These are phyloP conservation scores for Punctoribates punctum DNA, from an alignment of 2,888 invertebrate species.

Conservation along the genomic window DNA sequence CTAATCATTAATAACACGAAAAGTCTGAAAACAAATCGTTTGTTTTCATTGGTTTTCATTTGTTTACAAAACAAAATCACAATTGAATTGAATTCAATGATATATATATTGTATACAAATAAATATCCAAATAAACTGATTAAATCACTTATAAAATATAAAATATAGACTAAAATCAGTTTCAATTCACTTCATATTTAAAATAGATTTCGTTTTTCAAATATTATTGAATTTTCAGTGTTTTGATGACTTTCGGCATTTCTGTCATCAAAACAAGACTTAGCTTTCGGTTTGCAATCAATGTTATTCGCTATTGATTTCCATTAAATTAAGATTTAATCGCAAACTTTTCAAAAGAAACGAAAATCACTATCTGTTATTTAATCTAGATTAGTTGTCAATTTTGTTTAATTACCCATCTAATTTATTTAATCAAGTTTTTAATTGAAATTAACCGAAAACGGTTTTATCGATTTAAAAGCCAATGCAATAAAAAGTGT, in stretches of 20 bases:
- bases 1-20: too few relatives aligned
- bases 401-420: too few relatives aligned
- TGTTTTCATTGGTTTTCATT: too few relatives aligned
- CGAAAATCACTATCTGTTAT: too few relatives aligned
- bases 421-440: too few relatives aligned
- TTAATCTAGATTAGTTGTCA: too few relatives aligned
- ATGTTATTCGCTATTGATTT: not conserved
- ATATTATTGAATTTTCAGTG: not conserved
- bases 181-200: not conserved
- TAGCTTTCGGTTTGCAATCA: not conserved
- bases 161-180: not conserved
- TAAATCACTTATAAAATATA: too few relatives aligned
- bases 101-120: not conserved
- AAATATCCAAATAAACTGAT: not conserved
- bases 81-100: not conserved
- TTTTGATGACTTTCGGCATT: conserved; percentile 5
- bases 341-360: too few relatives aligned
- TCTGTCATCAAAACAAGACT: not conserved
- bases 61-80: too few relatives aligned
- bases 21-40: not conserved
- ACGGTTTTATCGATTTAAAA: too few relatives aligned
- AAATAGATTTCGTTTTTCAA: not conserved
- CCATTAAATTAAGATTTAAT: too few relatives aligned
- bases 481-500: not conserved
- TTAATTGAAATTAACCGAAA: too few relatives aligned